Evolutionary conservation across 2,888 invertebrate genomes (phyloP).

Genomic region (Drosophila leonis): DNA sequence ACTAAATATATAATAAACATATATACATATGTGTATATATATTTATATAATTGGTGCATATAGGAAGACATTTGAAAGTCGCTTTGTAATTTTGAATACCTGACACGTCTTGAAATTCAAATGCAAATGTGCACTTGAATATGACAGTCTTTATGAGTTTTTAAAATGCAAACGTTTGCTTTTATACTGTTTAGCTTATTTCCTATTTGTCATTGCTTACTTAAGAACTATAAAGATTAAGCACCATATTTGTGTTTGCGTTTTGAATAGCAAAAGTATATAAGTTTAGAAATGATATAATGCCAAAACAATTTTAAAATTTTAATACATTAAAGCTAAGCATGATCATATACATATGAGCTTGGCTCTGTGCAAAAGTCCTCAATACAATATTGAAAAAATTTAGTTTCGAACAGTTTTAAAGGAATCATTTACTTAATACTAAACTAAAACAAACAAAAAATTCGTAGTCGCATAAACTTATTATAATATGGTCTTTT

Average conservation of each 20-base stretch:
- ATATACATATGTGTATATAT: conserved; percentile 15
- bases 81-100: conserved; percentile 44
- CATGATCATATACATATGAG: background rate
- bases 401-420: no score
- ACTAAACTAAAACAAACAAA: no score
- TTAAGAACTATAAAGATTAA: conserved; percentile 6
- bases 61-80: conserved; percentile 42
- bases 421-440: no score
- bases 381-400: no score
- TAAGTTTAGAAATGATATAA: conserved; percentile 27
- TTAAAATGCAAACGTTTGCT: conserved; percentile 3
- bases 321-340: background rate
- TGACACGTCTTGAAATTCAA: conserved; percentile 41
- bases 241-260: conserved; percentile 14
- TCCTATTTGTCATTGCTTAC: conserved; percentile 10
- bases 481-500: no score
- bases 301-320: background rate
- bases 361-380: no score
- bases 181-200: conserved; percentile 2
- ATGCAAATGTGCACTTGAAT: conserved; percentile 55
- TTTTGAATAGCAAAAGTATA: conserved; percentile 26
- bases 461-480: no score
- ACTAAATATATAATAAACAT: conserved; percentile 22
- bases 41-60: conserved; percentile 26
- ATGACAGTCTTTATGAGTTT: conserved; percentile 39